Evolutionary conservation across 2,113 vertebrate species (phyloP).

Genomic region (Falcunculus frontatus): DNA sequence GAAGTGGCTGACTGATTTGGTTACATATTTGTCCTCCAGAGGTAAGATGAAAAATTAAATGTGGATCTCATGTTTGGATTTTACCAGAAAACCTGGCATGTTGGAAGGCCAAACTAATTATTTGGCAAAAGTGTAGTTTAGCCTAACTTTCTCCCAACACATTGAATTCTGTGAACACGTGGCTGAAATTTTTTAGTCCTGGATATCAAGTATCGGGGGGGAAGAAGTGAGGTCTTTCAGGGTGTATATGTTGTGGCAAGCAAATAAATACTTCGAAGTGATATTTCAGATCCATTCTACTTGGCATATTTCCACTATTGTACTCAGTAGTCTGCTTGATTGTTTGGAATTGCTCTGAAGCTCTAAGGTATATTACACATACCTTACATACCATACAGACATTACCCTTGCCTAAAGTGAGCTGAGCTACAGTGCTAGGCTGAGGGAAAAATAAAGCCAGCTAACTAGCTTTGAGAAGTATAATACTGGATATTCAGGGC

Average conservation of each 20-base stretch:
- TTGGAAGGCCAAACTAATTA: not conserved
- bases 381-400: not conserved
- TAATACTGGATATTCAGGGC: not conserved
- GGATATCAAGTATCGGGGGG: not conserved
- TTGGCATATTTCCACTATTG: not conserved
- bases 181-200: not conserved
- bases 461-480: not conserved
- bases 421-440: not conserved
- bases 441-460: not conserved
- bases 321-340: not conserved
- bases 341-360: not conserved
- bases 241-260: not conserved
- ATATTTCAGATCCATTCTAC: not conserved
- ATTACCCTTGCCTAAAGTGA: not conserved
- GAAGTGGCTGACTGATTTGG: not conserved
- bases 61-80: not conserved
- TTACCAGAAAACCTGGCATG: not conserved
- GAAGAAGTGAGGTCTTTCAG: not conserved
- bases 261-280: not conserved
- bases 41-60: not conserved
- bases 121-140: not conserved
- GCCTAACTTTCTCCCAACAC: not conserved
- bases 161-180: not conserved
- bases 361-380: not conserved
- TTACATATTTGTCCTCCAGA: not conserved